Conservation (phyloP, 2,113 vertebrate genomes). For the Eublepharis macularius region DNA sequence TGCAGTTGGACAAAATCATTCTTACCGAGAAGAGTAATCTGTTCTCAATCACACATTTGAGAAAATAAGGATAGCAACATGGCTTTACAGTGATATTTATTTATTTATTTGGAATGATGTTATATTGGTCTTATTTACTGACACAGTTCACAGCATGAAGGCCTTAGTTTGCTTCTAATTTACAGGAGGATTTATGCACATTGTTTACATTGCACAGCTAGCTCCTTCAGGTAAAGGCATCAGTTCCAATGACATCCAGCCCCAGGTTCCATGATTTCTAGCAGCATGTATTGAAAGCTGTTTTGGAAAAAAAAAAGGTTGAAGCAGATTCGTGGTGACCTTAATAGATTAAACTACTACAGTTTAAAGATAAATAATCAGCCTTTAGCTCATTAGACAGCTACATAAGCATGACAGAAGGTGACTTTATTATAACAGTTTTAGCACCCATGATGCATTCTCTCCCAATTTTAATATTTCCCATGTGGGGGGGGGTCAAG, state of each 20-base stretch:
- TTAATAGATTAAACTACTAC: conserved; percentile 68
- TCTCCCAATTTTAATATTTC: conserved; percentile 59
- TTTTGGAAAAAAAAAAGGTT: conserved; percentile 63
- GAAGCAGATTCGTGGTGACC: conserved; percentile 70
- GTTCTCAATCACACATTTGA: background rate
- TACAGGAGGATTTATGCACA: conserved; percentile 65
- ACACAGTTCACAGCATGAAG: conserved; percentile 47
- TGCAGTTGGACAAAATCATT: conserved; percentile 47
- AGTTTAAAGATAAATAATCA: conserved; percentile 74
- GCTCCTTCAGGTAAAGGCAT: conserved; percentile 59
- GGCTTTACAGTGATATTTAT: conserved; percentile 3
- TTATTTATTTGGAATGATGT: conserved; percentile 25
- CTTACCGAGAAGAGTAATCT: conserved; percentile 36
- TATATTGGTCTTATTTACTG: conserved; percentile 29
- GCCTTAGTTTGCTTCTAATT: conserved; percentile 58
- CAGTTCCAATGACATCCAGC: conserved; percentile 59
- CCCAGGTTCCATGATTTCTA: conserved; percentile 59
- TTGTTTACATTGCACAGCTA: conserved; percentile 62
- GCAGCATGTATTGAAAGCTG: conserved; percentile 68
- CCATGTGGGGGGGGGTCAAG: conserved; percentile 43
- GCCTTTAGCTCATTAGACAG: conserved; percentile 70
- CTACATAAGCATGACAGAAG: conserved; percentile 71
- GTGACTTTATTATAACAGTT: conserved; percentile 70
- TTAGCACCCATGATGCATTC: conserved; percentile 54
- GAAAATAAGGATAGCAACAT: background rate